Conservation (phyloP, 2,113 vertebrate species). For the Heteronetta atricapilla region DNA sequence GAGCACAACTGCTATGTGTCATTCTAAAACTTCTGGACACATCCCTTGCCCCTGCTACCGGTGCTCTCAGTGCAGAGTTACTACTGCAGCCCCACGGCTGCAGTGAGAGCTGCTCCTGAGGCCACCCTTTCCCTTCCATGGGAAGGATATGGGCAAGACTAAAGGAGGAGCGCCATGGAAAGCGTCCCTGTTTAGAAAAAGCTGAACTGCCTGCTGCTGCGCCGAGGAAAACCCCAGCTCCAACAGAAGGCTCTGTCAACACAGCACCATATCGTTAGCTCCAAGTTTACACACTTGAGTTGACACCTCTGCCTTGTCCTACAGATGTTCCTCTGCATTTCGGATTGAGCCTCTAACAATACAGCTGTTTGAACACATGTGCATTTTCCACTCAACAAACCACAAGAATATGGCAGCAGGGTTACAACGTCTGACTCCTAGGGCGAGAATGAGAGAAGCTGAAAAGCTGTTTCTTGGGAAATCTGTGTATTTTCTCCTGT, state of each 20-base stretch:
- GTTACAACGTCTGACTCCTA: slow-evolving; percentile 69
- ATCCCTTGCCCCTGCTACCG: background rate
- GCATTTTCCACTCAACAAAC: slow-evolving; percentile 78
- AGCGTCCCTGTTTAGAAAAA: background rate
- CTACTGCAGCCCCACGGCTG: accelerated
- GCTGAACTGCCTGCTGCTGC: background rate
- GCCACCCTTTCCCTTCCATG: background rate
- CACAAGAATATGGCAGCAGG: slow-evolving; percentile 47
- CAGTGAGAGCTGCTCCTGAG: background rate
- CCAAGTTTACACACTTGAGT: slow-evolving; percentile 58
- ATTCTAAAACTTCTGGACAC: background rate
- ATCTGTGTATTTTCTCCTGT: background rate
- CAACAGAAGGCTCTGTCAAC: slow-evolving; percentile 38
- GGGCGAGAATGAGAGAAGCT: slow-evolving; percentile 62
- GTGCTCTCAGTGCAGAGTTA: background rate
- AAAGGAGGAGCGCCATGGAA: background rate
- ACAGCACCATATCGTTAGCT: background rate
- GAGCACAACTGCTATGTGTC: background rate
- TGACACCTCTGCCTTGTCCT: slow-evolving; percentile 67
- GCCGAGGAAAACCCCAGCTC: background rate
- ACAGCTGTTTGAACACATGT: slow-evolving; percentile 74
- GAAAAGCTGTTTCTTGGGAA: slow-evolving; percentile 43
- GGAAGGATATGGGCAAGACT: background rate
- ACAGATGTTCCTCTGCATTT: slow-evolving; percentile 57
- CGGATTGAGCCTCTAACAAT: slow-evolving; percentile 28